phyloP scores from a whole-genome alignment of 92 coral and sea anemone genomes.

The Parazoanthus darwini region DNA sequence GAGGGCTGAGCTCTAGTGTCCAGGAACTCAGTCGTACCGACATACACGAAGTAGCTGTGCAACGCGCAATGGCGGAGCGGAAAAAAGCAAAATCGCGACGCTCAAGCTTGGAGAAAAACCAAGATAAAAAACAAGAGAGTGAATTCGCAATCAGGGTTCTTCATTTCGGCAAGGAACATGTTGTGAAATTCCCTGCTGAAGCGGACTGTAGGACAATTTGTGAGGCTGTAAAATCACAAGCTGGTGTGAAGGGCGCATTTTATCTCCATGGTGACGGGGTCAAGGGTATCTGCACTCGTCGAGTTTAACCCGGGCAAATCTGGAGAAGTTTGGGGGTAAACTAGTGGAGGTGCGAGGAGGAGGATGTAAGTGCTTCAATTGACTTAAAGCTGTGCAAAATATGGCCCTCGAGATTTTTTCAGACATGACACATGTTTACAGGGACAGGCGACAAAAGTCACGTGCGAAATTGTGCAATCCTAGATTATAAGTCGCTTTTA shows the following conservation, averaged over 20 bases:
- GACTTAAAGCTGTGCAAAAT: not conserved
- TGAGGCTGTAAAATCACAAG: slow-evolving; percentile 56
- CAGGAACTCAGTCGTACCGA: not conserved
- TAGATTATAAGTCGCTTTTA: too few species aligned
- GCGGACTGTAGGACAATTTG: slow-evolving; percentile 67
- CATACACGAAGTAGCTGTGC: not conserved
- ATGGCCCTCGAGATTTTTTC: not conserved
- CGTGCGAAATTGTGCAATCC: too few species aligned
- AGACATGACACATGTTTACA: too few species aligned
- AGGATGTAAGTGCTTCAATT: slow-evolving; percentile 63
- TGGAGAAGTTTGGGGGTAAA: slow-evolving; percentile 61
- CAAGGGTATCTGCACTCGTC: slow-evolving; percentile 71
- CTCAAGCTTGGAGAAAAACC: not conserved
- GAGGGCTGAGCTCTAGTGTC: slow-evolving; percentile 14
- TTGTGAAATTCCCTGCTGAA: slow-evolving; percentile 52
- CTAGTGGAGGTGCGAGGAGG: slow-evolving; percentile 79
- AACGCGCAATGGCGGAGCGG: not conserved
- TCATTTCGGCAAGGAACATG: slow-evolving; percentile 53
- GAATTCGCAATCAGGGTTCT: slow-evolving; percentile 49
- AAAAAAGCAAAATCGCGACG: not conserved
- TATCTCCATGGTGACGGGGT: slow-evolving; percentile 67
- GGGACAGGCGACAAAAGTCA: too few species aligned
- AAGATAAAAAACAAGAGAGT: not conserved
- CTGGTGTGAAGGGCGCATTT: slow-evolving; percentile 78
- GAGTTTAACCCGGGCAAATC: slow-evolving; percentile 67